A percentile compares a stretch with the other conserved stretches of the same genome.
Conservation (phyloP, 2,797 vertebrate species). For the Acridotheres tristis region DNA sequence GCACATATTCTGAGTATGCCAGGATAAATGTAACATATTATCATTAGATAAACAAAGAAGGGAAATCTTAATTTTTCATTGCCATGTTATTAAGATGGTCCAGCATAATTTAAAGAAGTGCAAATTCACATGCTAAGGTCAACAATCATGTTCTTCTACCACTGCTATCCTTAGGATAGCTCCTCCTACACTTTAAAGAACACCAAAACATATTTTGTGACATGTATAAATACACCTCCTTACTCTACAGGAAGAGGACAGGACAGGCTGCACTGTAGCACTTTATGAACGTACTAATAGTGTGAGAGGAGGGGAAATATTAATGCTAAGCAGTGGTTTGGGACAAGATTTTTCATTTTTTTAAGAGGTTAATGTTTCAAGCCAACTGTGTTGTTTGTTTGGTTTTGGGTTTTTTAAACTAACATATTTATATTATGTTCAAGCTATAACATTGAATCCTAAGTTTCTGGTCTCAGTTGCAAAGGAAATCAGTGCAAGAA, state of each 20-base stretch:
- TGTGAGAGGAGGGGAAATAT: not conserved
- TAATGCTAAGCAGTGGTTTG: not conserved
- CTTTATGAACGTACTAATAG: not conserved
- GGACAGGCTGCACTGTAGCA: not conserved
- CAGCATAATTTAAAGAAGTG: not conserved
- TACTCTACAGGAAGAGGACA: not conserved
- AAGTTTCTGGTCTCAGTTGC: not conserved
- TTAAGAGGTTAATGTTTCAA: not conserved
- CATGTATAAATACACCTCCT: not conserved
- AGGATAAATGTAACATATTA: not conserved
- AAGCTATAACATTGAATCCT: not conserved
- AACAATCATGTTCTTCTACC: not conserved
- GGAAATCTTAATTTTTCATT: not conserved
- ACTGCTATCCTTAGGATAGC: not conserved
- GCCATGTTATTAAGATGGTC: not conserved
- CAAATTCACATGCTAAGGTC: not conserved
- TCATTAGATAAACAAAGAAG: not conserved
- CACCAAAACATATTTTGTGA: not conserved
- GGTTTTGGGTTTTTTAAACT: not conserved
- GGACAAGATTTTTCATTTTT: not conserved
- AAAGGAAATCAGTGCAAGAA: not conserved
- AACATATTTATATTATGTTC: not conserved
- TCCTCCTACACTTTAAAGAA: not conserved
- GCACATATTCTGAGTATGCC: not conserved
- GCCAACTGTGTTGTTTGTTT: not conserved